Evolutionary conservation across 2,113 vertebrate species (phyloP), one percentile per base, ranked within the genome.

Genomic region (Chlamydotis undulata): DNA sequence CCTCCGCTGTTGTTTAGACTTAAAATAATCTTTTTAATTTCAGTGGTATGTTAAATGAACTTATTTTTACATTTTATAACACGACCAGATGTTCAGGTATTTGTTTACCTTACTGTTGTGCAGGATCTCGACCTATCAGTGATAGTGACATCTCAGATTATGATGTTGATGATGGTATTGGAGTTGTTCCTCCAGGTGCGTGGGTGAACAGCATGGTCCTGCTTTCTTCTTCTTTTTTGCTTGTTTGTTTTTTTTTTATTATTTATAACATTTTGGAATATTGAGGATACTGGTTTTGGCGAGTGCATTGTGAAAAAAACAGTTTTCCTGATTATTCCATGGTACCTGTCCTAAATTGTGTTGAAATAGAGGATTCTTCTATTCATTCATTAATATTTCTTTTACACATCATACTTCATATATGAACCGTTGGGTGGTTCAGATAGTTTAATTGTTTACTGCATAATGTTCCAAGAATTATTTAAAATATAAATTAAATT

Each of bases 111-210:
- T 98, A 95, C 96, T 98, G 96, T 98, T 97, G 93, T 98, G 91
- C 99, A 99, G 99, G 99, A 98, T 99, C 99, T 97, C 99, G 99
- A 97, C 99, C 99, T 98, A 99, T 99, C 99, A 99, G 98, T 99
- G 99, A 99, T 97, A 98, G 99, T 98, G 98, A 98, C 98, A 98
- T 98, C 98, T 98, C 98, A 98, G 98, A 98, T 98, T 98, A 97
- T 98, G 99, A 99, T 98, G 99, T 99, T 99, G 99, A 99, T 99
- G 99, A 99, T 99, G 99, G 98, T 98, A 99, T 99, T 98, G 98
- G 99, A 98, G 98, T 99, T 98, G 98, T 99, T 97, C 98, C 98
- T 98, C 98, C 99, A 99, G 99, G 99, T 99, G 98, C 98, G 99
- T 99, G 98, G 98, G 97, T 97, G 97, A 97, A 95, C 96, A 98